phyloP scores from a whole-genome alignment of 2,888 invertebrate species.

The Calephelis perditalis region DNA sequence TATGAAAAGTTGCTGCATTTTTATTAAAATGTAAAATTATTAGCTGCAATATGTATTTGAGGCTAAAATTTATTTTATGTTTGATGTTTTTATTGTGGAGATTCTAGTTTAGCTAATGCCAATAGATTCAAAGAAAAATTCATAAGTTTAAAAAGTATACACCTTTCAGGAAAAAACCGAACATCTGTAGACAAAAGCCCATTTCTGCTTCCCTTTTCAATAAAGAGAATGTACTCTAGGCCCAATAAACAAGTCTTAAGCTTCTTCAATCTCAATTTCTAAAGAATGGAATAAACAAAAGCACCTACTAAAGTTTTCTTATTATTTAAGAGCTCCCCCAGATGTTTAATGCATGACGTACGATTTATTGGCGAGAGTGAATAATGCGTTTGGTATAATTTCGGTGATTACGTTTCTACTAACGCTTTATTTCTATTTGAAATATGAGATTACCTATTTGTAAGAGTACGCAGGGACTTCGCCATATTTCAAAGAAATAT shows the following conservation, averaged over 20 bases:
- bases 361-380: slow-evolving; percentile 58
- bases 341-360: slow-evolving; percentile 70
- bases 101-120: too few species aligned
- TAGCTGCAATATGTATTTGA: too few species aligned
- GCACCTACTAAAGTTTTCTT: slow-evolving; percentile 62
- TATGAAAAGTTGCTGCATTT: too few species aligned
- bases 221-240: slow-evolving; percentile 57
- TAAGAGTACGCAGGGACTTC: too few species aligned
- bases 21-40: too few species aligned
- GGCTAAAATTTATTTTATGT: too few species aligned
- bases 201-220: slow-evolving; percentile 47
- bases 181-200: slow-evolving; percentile 61
- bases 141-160: slow-evolving; percentile 58
- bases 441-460: slow-evolving; percentile 15
- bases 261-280: slow-evolving; percentile 71
- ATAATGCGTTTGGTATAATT: slow-evolving; percentile 54
- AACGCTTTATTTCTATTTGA: slow-evolving; percentile 28
- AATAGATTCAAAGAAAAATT: too few species aligned
- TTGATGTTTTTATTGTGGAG: too few species aligned
- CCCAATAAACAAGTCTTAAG: slow-evolving; percentile 64
- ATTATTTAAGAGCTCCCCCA: slow-evolving; percentile 66
- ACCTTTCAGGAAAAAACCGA: slow-evolving; percentile 69
- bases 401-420: slow-evolving; percentile 50
- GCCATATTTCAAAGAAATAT: too few species aligned
- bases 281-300: slow-evolving; percentile 69